Evolutionary conservation across 2,113 vertebrate species (phyloP), one percentile per base, ranked within the genome.

Genomic region (Antechinus stuartii): DNA sequence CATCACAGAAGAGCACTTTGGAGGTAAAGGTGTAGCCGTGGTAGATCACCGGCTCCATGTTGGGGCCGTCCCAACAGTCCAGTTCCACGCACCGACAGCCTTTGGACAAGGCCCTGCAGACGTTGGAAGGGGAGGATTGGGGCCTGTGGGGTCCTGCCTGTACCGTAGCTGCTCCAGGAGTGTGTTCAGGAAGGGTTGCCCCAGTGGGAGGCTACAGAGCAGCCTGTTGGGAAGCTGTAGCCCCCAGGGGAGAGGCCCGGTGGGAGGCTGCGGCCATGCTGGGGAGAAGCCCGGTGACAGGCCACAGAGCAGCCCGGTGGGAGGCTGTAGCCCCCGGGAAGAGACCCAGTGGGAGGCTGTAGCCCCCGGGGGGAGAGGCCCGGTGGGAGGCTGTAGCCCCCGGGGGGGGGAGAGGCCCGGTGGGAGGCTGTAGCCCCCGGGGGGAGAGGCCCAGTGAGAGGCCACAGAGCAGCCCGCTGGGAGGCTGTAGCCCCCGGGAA

Each of bases 21-120:
- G 99, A 99, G 53, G 99, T 99, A 95, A 99, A 99, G 0, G 99
- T 99, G 98, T 99, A 99, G 93, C 99, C 99, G 0, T 99, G 99
- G 97, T 99, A 99, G 97, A 99, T 99, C 25, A 99, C 1, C 0
- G 99, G 99, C 91, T 99, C 99, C 0, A 98, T 99, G 56, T 99
- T 99, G 11, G 99, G 97, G 10, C 99, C 99, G 0, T 99, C 99
- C 99, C 99, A 99, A 97, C 99, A 99, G 97, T 99, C 99, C 50
- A 99, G 98, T 93, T 99, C 99, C 98, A 99, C 98, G 54, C 99
- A 99, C 95, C 99, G 99, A 90, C 99, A 99, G 97, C 99, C 99
- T 98, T 99, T 99, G 98, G 99, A 99, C 90, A 99, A 98, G 0
- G 99, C 99, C 98, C 99, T 99, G 97, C 2, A 90, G 96, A 93